A percentile compares a stretch with the other conserved stretches of the same genome.
Evolutionary conservation across 1,140 invertebrate species (phyloP).

Genomic region (Bombus superbus): DNA sequence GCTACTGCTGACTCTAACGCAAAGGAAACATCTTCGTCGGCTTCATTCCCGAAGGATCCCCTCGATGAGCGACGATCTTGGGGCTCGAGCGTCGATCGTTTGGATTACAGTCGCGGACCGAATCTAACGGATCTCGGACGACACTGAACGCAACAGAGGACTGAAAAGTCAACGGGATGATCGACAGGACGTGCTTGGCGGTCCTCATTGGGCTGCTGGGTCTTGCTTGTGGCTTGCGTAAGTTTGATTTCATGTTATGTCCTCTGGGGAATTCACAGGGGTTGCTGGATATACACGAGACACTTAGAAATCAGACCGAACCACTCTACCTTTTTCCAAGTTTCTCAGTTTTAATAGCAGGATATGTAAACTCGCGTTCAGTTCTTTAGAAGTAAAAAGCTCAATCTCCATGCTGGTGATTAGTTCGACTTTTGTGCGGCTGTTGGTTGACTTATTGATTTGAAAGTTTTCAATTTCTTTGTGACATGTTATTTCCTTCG

Average conservation of each 20-base stretch:
- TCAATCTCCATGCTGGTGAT: too few species aligned
- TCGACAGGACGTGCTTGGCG: conserved; percentile 47
- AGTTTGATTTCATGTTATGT: conserved; percentile 46
- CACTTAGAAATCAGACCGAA: too few species aligned
- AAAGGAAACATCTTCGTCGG: neutral
- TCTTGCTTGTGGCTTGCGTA: conserved; percentile 69
- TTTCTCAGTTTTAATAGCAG: too few species aligned
- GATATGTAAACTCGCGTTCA: too few species aligned
- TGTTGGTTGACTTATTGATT: neutral
- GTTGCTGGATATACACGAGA: too few species aligned
- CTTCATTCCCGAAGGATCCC: neutral
- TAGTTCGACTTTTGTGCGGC: neutral
- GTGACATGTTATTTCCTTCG: neutral
- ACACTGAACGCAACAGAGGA: neutral
- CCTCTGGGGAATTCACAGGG: neutral
- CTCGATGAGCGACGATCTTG: conserved; percentile 53
- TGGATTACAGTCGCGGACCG: neutral
- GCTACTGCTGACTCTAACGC: too few species aligned
- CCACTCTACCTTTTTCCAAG: too few species aligned
- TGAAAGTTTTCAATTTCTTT: neutral
- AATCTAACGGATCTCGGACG: neutral
- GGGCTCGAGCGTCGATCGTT: conserved; percentile 8
- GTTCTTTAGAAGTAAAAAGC: too few species aligned
- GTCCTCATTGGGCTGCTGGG: conserved; percentile 69
- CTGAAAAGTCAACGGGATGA: conserved; percentile 7